These are phyloP conservation scores for Saturnia pavonia DNA, from an alignment of 2,888 invertebrate genomes.

Conservation along the genomic window DNA sequence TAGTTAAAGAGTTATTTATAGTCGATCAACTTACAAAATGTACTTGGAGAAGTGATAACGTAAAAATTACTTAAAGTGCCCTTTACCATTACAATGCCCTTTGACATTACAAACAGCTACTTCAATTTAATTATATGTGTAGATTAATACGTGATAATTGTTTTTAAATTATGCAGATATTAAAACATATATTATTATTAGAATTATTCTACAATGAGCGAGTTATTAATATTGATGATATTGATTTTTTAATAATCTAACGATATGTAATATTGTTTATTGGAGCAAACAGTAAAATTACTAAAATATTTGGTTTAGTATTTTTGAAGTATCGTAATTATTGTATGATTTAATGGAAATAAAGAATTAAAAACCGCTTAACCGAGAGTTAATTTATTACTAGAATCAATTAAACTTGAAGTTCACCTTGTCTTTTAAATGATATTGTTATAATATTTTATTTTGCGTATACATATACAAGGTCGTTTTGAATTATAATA, in stretches of 20 bases:
- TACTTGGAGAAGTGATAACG: too few relatives aligned
- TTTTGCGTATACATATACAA: background rate
- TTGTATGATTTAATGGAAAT: background rate
- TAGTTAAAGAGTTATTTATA: too few relatives aligned
- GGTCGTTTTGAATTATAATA: background rate
- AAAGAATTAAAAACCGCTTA: background rate
- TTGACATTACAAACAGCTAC: too few relatives aligned
- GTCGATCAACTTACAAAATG: too few relatives aligned
- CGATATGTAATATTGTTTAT: background rate
- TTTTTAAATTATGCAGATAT: conserved; percentile 16
- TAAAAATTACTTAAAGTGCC: too few relatives aligned
- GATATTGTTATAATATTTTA: conserved; percentile 13
- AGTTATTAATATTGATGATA: background rate
- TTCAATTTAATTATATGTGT: too few relatives aligned
- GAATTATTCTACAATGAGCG: conserved; percentile 3
- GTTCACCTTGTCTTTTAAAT: conserved; percentile 14
- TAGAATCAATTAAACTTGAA: conserved; percentile 8
- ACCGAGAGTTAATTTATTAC: conserved; percentile 4
- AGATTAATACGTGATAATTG: background rate
- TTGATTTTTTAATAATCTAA: background rate
- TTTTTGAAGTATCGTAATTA: background rate
- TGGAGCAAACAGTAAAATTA: background rate
- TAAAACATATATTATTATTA: background rate
- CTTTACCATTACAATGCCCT: too few relatives aligned
- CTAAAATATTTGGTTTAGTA: background rate